Evolutionary conservation across 2,888 invertebrate species (phyloP), one percentile per base, ranked within the genome.

Genomic region (Acanthopleura granulata): DNA sequence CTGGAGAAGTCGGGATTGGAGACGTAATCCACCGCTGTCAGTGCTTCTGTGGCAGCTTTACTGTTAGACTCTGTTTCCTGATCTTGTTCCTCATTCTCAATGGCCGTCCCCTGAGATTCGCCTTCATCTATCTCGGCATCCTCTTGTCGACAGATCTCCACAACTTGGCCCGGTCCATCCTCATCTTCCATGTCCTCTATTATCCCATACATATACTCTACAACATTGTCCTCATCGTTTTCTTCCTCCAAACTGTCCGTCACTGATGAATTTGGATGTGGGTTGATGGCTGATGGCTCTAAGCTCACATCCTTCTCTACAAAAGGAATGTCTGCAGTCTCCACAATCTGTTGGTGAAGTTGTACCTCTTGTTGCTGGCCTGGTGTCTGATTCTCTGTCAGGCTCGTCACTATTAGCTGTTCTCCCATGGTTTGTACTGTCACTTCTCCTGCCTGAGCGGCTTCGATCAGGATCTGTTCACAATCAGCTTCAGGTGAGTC

Each of bases 1-100:
- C 87, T 86, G 49, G 80, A 79, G 75, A 89, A 87, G 73, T 89
- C 86, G 14, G 89, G 89, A 51, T 85, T 83, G n/a, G 76, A 74
- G 15, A 88, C 85, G 80, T 79, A 89, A 77, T 87, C 85, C 9
- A 81, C 62, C 18, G 72, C 66, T 66, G 74, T 66, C 3, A 25
- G 25, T 66, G 22, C 6, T 27, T 18, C 27, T 22, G 66, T 18
- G 29, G 18, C 72, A 15, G 15, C n/a, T 16, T 25, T 51, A 50
- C n/a, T 18, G 15, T 27, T 29, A 3, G 49, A 40, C 30, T 72
- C 18, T 6, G 16, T 9, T 6, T 72, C 72, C 18, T 49, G 30
- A 3, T 40, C 40, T 40, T 72, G 72, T 25, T 30, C 30, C 57
- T 27, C n/a, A 57, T 50, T 50, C 18, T 51, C 25, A 16, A 16